These are phyloP conservation scores for Andricus grossulariae DNA, from an alignment of 1,140 invertebrate genomes.

Conservation along the genomic window DNA sequence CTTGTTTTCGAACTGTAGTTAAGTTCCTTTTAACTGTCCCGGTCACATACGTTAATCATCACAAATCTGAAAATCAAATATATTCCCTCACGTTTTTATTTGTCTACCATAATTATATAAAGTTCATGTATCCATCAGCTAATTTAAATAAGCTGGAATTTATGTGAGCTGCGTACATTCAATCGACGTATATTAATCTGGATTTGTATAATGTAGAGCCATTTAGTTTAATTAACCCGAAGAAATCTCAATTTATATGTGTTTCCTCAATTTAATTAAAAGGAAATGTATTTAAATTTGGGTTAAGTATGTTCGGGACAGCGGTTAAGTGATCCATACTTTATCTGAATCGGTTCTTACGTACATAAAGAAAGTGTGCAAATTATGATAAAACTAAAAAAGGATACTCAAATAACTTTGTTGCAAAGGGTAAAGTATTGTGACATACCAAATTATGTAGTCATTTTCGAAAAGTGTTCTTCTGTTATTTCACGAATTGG, in stretches of 20 bases:
- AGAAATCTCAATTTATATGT: background rate
- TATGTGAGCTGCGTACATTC: background rate
- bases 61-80: too few species aligned
- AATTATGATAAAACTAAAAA: background rate
- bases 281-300: constrained; percentile 7
- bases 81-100: background rate
- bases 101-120: background rate
- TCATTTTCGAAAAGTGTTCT: background rate
- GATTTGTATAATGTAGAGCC: background rate
- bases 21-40: too few species aligned
- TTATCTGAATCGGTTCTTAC: background rate
- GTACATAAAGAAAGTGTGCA: constrained; percentile 10
- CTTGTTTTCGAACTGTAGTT: too few species aligned
- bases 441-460: background rate
- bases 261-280: background rate
- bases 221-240: background rate
- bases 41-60: too few species aligned
- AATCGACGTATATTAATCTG: background rate
- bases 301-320: background rate
- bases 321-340: background rate
- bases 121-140: background rate
- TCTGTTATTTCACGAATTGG: background rate
- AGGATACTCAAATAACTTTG: background rate
- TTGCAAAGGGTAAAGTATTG: background rate
- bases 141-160: background rate